These are phyloP conservation scores for Stegodyphus mimosarum DNA, from an alignment of 1,140 invertebrate species.

Conservation along the genomic window DNA sequence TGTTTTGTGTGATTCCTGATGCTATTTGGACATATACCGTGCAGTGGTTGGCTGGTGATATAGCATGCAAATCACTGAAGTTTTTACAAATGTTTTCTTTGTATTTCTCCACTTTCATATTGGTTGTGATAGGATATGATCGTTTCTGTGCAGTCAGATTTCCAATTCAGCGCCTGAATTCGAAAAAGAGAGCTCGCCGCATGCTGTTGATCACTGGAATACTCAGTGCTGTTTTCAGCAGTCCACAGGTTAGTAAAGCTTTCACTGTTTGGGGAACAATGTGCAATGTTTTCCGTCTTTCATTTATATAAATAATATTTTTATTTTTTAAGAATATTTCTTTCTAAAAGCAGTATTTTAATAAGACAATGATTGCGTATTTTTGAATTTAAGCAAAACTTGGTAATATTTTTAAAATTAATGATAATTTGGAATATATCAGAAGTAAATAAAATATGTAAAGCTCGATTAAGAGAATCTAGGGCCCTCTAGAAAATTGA, in stretches of 20 bases:
- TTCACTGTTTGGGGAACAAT: no score
- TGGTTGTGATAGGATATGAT: conserved; percentile 84
- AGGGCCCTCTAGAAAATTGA: no score
- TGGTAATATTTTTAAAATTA: no score
- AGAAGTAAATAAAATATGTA: no score
- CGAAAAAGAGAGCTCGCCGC: conserved; percentile 74
- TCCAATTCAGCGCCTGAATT: conserved; percentile 76
- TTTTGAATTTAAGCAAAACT: no score
- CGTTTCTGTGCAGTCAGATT: conserved; percentile 81
- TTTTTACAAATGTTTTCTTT: conserved; percentile 84
- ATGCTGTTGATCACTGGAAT: conserved; percentile 77
- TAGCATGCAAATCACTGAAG: conserved; percentile 83
- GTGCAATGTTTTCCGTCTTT: no score
- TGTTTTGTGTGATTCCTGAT: conserved; percentile 83
- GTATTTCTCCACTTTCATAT: conserved; percentile 83
- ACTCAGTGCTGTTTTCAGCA: conserved; percentile 77
- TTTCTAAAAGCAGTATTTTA: no score
- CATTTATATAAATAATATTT: no score
- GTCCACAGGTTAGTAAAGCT: conserved; percentile 73
- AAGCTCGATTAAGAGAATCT: no score
- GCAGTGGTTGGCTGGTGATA: conserved; percentile 81
- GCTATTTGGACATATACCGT: conserved; percentile 82
- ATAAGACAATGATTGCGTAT: no score
- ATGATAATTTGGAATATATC: no score
- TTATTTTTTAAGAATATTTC: no score